Percentiles rank a stretch among this genome's conserved stretches.
phyloP scores from a whole-genome alignment of 2,797 vertebrate genomes.

The Myiothlypis coronata region DNA sequence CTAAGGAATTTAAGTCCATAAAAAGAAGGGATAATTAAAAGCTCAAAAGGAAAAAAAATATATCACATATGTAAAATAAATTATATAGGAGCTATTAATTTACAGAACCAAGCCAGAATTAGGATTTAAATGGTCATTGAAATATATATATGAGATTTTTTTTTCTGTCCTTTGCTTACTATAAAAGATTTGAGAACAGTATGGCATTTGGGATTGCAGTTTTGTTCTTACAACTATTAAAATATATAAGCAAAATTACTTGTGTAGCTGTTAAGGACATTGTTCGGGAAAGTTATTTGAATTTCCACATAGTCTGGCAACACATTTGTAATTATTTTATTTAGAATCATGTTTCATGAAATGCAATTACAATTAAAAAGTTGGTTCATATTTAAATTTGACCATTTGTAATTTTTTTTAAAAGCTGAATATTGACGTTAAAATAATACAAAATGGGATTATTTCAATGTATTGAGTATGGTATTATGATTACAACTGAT shows the following conservation, averaged over 20 bases:
- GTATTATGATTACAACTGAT: neutral
- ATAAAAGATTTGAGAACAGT: neutral
- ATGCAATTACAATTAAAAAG: neutral
- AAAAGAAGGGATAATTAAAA: neutral
- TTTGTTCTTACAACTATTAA: conserved; percentile 1
- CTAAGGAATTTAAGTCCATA: neutral
- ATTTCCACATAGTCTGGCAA: neutral
- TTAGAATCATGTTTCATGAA: neutral
- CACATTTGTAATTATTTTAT: conserved; percentile 3
- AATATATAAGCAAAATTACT: neutral
- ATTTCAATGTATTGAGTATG: neutral
- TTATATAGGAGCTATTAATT: neutral
- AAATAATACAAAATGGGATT: neutral
- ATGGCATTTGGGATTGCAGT: neutral
- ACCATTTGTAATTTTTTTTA: neutral
- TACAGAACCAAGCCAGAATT: neutral
- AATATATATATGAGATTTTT: neutral
- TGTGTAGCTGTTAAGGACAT: neutral
- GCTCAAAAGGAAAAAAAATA: neutral
- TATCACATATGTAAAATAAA: neutral
- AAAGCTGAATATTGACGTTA: neutral
- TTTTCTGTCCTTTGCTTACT: neutral
- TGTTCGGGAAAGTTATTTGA: neutral
- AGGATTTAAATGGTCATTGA: neutral
- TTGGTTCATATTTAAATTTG: neutral